Evolutionary conservation across 2,888 invertebrate genomes (phyloP), one percentile per base, ranked within the genome.

Genomic region (Acanthopleura granulata): DNA sequence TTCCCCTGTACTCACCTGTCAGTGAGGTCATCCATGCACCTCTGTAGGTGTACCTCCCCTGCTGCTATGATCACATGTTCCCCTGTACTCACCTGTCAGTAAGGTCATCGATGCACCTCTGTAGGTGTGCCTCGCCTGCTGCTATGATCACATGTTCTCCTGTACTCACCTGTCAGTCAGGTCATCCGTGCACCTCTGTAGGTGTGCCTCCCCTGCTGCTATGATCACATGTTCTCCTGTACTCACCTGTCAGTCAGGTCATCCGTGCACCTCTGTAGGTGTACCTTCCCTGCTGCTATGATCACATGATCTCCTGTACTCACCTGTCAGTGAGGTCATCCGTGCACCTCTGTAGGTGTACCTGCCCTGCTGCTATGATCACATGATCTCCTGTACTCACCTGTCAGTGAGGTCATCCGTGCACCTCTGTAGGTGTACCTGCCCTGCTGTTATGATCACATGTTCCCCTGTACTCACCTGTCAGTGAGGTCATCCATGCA

Each of bases 221-320:
- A n/a, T n/a, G n/a, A n/a, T n/a, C n/a, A n/a, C n/a, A n/a, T n/a
- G n/a, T n/a, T n/a, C n/a, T n/a, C n/a, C n/a, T n/a, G n/a, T n/a
- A n/a, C 85, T 98, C 96, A 78, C 82, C 90, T 90, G 76, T 4
- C 69, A 66, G 93, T 94, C 74, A 99, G 92, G 91, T 99, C 99
- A 88, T 96, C 95, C 9, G 99, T 92, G 91, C 99, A 99, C 87
- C 97, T 94, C 88, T 98, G 96, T 73, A 99, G 93, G 91, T 99
- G 99, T 0, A 99, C 96, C 92, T 99, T 98, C 0, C 99, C 99
- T 0, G 98, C 95, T 0, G 99, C 98, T 1, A 96, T 94, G 49
- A 99, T 92, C 0, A 99, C 96, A 88, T 97, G 95, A 88, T 99
- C 99, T 0, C 99, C 99, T 0, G 95, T 96, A n/a, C n/a, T n/a